Evolutionary conservation across 2,888 invertebrate species (phyloP).

Genomic region (Polymixis lichenea): DNA sequence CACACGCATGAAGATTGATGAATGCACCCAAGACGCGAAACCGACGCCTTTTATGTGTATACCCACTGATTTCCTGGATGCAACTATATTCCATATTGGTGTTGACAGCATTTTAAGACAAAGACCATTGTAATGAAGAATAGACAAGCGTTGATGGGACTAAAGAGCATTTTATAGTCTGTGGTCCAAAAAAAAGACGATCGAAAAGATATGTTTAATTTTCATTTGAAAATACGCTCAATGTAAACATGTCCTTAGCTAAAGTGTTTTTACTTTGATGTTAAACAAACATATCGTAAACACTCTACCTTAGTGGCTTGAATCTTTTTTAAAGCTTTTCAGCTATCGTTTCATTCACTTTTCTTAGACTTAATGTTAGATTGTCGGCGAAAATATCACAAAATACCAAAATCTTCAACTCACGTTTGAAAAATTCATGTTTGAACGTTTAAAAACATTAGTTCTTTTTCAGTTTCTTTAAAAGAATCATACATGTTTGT

Average conservation of each 20-base stretch:
- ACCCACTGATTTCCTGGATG: constrained; percentile 45
- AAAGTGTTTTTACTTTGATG: constrained; percentile 41
- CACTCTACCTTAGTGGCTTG: neutral
- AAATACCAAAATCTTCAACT: neutral
- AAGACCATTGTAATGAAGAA: constrained; percentile 17
- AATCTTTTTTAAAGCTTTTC: neutral
- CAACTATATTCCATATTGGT: constrained; percentile 38
- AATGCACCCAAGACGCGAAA: constrained; percentile 55
- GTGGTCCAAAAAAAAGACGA: neutral
- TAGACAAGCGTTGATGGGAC: neutral
- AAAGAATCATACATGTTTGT: constrained; percentile 5
- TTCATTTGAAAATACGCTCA: neutral
- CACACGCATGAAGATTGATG: constrained; percentile 60
- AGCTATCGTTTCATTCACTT: neutral
- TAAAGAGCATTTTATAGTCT: neutral
- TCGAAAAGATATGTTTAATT: constrained; percentile 2
- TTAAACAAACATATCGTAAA: constrained; percentile 41
- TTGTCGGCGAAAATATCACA: neutral
- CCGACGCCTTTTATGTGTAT: constrained; percentile 67
- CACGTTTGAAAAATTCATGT: no score
- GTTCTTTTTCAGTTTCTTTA: neutral
- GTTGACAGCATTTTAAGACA: constrained; percentile 23
- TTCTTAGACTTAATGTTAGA: constrained; percentile 1
- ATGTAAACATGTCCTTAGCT: constrained; percentile 41
- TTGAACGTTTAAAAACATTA: neutral